Base-by-base conservation (phyloP, 2,888 invertebrate species). In the Xylocampa areola region DNA sequence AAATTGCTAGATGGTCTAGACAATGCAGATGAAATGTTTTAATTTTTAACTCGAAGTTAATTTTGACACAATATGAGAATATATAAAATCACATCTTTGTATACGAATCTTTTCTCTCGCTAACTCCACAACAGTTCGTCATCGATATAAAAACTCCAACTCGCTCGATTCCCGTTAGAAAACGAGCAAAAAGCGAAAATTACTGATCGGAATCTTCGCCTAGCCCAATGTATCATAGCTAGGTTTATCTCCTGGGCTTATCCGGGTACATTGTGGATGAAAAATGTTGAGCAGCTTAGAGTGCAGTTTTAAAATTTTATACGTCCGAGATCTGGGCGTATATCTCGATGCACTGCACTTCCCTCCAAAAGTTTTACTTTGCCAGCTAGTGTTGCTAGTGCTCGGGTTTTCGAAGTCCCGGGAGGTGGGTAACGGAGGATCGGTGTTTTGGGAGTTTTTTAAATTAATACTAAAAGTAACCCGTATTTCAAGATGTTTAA, bases 241-340 rank as follows among this genome's bases (percentile, higher is more conserved):
- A 50, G 55, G 41, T 37, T 77, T 76, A 78, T 78, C 78, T 78
- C 30, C 60, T 47, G 61, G 63, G 50, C 78, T 75, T 75, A 75
- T 75, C 76, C 62, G 57, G 59, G 33, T 65, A 53, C 72, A 69
- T 58, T 64, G 68, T 62, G 75, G 72, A 73, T 79, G 79, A 79
- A 79, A 79, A 79, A 77, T 79, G 79, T 73, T 69, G 59, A 68
- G 58, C 53, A 65, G 68, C 66, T 71, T 71, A 68, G 78, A 64
- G 69, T 68, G 66, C 61, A 81, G 77, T 81, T 81, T n/a, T 78
- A 75, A 77, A 80, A 79, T 79, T 73, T 73, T 79, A 78, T 73
- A 75, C 72, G 71, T 73, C 70, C 69, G 58, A 73, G 69, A 77
- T 80, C 71, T 75, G 45, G 51, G 41, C 54, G 37, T 50, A 49